A percentile compares a stretch with the other conserved stretches of the same genome.
phyloP scores from a whole-genome alignment of 2,113 vertebrate genomes.

The Picathartes gymnocephalus region DNA sequence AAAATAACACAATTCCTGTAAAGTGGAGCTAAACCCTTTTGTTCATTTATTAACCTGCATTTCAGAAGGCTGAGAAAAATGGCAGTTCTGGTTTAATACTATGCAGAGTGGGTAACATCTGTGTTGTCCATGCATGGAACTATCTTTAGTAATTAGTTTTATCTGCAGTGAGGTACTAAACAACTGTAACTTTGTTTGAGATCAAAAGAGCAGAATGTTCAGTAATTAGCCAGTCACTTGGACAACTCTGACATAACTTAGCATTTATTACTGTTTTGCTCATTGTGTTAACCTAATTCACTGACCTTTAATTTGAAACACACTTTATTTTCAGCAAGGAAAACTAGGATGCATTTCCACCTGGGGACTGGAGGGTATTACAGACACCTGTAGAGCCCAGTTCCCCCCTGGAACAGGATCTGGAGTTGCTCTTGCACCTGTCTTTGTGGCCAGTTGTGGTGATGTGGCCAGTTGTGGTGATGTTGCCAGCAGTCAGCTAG shows the following conservation, averaged over 20 bases:
- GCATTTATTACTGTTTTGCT: slow-evolving; percentile 57
- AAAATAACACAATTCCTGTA: background rate
- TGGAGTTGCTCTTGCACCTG: background rate
- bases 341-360: background rate
- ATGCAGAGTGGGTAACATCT: background rate
- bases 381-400: background rate
- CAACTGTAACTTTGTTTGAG: background rate
- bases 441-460: background rate
- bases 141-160: slow-evolving; percentile 61
- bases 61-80: slow-evolving; percentile 8
- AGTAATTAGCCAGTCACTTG: slow-evolving; percentile 48
- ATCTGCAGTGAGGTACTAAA: slow-evolving; percentile 16
- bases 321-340: background rate
- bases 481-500: too few relatives aligned
- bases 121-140: slow-evolving; percentile 51
- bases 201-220: background rate
- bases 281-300: slow-evolving; percentile 39
- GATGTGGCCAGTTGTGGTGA: accelerated
- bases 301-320: slow-evolving; percentile 44
- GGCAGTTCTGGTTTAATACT: slow-evolving; percentile 2
- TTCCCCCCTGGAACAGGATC: background rate
- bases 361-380: background rate
- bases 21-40: background rate
- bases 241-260: slow-evolving; percentile 26
- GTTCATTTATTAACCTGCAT: slow-evolving; percentile 28